phyloP scores from a whole-genome alignment of 2,113 vertebrate species.

The Otis tarda region DNA sequence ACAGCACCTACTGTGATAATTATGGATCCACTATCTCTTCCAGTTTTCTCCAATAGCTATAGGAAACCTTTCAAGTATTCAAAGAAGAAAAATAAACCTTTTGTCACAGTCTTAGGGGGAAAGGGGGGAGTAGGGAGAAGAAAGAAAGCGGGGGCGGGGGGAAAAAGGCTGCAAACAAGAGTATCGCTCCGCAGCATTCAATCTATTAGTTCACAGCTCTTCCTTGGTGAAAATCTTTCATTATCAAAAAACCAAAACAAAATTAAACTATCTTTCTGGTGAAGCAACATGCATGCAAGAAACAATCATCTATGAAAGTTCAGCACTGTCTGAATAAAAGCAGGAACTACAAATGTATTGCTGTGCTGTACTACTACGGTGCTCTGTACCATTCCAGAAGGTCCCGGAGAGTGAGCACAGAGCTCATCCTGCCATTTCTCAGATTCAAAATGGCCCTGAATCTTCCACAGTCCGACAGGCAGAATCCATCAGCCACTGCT shows the following conservation, averaged over 20 bases:
- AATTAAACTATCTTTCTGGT: background rate
- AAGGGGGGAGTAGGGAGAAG: no score
- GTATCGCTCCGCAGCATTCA: background rate
- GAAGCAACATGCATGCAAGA: accelerated
- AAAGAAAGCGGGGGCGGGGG: no score
- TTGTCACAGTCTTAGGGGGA: background rate
- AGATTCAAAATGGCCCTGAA: background rate
- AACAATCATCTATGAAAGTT: background rate
- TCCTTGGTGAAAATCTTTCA: background rate
- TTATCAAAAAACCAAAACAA: background rate
- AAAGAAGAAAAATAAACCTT: constrained; percentile 40
- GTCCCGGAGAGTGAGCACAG: background rate
- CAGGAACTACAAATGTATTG: background rate
- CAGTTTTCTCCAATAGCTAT: constrained; percentile 46
- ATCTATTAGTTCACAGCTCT: background rate
- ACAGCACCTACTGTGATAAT: constrained; percentile 50
- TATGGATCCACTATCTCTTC: constrained; percentile 39
- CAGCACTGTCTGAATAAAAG: background rate
- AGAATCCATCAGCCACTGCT: background rate
- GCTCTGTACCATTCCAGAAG: background rate
- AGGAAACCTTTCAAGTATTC: constrained; percentile 44
- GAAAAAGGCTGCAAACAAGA: background rate
- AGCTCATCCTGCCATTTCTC: background rate
- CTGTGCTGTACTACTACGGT: accelerated
- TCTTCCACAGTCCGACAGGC: background rate